Evolutionary conservation across 2,888 invertebrate species (phyloP), one percentile per base, ranked within the genome.

Genomic region (Nipponacmea schrenckii): DNA sequence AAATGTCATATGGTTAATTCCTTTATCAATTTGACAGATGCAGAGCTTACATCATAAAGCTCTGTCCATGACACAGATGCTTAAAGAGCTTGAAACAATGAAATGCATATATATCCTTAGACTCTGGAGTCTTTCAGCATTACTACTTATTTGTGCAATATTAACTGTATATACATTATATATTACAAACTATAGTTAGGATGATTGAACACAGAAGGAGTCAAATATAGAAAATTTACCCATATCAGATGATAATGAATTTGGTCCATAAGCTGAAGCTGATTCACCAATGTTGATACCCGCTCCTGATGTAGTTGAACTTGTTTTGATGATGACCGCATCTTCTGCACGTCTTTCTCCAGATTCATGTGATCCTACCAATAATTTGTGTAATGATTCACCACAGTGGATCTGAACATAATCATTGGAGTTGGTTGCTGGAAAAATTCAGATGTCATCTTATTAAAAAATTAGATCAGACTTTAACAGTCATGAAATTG

Each of bases 321-420:
- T 69, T 64, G 48, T 24, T 39, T 62, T 63, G 44, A 64, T 64
- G 15, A 20, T 64, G 14, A 1, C 67, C 5, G 27, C 46, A 46
- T 73, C 73, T 14, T 70, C 50, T 17, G 71, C 66, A 26, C 77
- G 71, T 31, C 75, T 65, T 64, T 77, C 77, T 14, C 69, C 67
- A 67, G 75, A 72, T 44, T 75, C 70, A 27, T 76, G 75, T 39
- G 72, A 62, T 17, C 75, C 73, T n/a, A 78, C 77, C 10, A 82
- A 75, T n/a, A 79, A 75, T n/a, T 74, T 67, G 39, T 78, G 78
- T 71, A 82, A 78, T 15, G 80, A 79, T 31, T 79, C 77, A 0
- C 82, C 82, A 71, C 85, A 85, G 62, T 77, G 79, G 10, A 84
- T 77, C 62, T 80, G 78, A 15, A 85, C 75, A 65, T 76, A 79